Percentiles rank a stretch among this genome's conserved stretches.
Conservation (phyloP, 2,797 vertebrate genomes). For the Eupleurogrammus muticus region DNA sequence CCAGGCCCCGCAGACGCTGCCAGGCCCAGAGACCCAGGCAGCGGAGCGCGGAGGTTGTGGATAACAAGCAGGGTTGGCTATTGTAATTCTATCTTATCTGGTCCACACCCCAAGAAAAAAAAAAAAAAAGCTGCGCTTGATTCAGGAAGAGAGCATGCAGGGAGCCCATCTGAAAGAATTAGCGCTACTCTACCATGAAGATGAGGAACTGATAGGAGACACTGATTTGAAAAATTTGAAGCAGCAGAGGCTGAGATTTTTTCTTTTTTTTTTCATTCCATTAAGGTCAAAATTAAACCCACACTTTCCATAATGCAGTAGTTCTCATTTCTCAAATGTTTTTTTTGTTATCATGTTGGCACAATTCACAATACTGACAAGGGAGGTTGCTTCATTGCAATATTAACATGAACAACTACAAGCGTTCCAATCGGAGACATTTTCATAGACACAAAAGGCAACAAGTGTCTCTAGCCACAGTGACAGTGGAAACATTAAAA, state of each 20-base stretch:
- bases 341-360: no score
- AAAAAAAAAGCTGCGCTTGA: not conserved
- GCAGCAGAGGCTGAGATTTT: not conserved
- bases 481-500: no score
- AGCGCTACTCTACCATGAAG: not conserved
- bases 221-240: not conserved
- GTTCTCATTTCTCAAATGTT: no score
- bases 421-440: no score
- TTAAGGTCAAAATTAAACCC: not conserved
- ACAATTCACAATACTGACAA: no score
- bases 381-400: no score
- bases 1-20: constrained; percentile 27
- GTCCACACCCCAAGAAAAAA: not conserved
- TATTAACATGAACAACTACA: no score
- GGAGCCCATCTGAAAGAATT: not conserved
- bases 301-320: not conserved
- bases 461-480: no score
- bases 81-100: not conserved
- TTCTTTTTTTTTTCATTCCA: not conserved
- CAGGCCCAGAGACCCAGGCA: constrained; percentile 33
- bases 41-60: constrained; percentile 12
- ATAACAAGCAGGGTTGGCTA: not conserved
- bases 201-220: not conserved
- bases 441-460: no score
- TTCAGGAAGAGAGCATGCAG: not conserved